Conservation (phyloP, 2,888 invertebrate species). For the Metopia argyrocephala region DNA sequence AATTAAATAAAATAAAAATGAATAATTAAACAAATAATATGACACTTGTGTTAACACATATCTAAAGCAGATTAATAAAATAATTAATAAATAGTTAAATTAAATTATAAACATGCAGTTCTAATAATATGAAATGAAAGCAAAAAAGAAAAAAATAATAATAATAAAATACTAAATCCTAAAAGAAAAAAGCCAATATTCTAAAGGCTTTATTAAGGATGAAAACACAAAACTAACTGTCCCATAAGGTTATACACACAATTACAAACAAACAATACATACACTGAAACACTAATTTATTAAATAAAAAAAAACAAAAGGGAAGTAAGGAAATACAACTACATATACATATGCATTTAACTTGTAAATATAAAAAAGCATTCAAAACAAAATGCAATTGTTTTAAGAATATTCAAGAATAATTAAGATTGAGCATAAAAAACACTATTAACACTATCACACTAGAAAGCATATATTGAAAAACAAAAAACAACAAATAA, state of each 20-base stretch:
- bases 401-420: slow-evolving; percentile 26
- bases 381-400: slow-evolving; percentile 23
- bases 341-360: slow-evolving; percentile 14
- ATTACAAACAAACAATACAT: slow-evolving; percentile 28
- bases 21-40: slow-evolving; percentile 46
- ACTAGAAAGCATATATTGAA: slow-evolving; percentile 8
- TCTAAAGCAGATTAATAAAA: slow-evolving; percentile 43
- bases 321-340: too few relatives aligned
- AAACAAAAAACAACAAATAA: background rate
- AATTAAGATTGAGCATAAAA: slow-evolving; percentile 6
- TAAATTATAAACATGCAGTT: slow-evolving; percentile 59
- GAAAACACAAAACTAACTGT: slow-evolving; percentile 9
- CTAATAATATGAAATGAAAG: slow-evolving; percentile 33
- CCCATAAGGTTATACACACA: slow-evolving; percentile 16
- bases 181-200: too few relatives aligned
- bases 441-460: background rate
- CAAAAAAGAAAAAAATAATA: slow-evolving; percentile 18
- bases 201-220: slow-evolving; percentile 48
- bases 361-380: slow-evolving; percentile 29
- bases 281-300: slow-evolving; percentile 6
- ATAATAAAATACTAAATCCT: slow-evolving; percentile 20
- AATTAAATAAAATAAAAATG: slow-evolving; percentile 40
- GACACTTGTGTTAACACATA: slow-evolving; percentile 65
- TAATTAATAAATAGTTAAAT: slow-evolving; percentile 36
- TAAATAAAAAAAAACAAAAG: too few relatives aligned